These are phyloP conservation scores for Microchrysa polita DNA, from an alignment of 2,888 invertebrate genomes.

Conservation along the genomic window DNA sequence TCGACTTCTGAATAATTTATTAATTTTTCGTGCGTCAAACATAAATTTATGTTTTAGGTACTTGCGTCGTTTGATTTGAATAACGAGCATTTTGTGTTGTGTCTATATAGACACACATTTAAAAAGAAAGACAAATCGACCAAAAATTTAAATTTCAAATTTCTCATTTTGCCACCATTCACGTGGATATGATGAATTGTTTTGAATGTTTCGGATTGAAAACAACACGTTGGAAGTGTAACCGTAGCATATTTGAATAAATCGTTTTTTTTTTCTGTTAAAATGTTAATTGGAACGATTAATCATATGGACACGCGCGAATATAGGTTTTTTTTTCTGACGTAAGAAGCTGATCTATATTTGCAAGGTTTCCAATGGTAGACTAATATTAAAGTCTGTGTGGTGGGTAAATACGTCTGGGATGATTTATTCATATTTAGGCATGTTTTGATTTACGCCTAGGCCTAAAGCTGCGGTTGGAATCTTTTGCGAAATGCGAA, in stretches of 20 bases:
- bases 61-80: too few relatives aligned
- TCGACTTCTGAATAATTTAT: not conserved
- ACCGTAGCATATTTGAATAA: too few relatives aligned
- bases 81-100: too few relatives aligned
- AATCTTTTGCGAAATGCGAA: too few relatives aligned
- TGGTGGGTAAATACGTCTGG: too few relatives aligned
- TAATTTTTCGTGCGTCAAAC: not conserved
- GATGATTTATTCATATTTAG: too few relatives aligned
- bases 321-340: not conserved
- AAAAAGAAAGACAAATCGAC: not conserved
- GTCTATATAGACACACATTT: not conserved
- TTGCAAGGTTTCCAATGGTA: too few relatives aligned
- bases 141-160: slow-evolving; percentile 1
- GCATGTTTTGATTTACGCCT: too few relatives aligned
- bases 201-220: too few relatives aligned
- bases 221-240: not conserved
- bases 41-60: not conserved
- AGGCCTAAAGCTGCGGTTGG: too few relatives aligned
- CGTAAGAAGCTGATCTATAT: not conserved
- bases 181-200: not conserved
- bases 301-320: too few relatives aligned
- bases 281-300: not conserved
- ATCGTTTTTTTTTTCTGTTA: not conserved
- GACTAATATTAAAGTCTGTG: too few relatives aligned
- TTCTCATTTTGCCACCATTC: not conserved